Evolutionary conservation across 2,113 vertebrate genomes (phyloP), one percentile per base, ranked within the genome.

Genomic region (Grantiella picta): DNA sequence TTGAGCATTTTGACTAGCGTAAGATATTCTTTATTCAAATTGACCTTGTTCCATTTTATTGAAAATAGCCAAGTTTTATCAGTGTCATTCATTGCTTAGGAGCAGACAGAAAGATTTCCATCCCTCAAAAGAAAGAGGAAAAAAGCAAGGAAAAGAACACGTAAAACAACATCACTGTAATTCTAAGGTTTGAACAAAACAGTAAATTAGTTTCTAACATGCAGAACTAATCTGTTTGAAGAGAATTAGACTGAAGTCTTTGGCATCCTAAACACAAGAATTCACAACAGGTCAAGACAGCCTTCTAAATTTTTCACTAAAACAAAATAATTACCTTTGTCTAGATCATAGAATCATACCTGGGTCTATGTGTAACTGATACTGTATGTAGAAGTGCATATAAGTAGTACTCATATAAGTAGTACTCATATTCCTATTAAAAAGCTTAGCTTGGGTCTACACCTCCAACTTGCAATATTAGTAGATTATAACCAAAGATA

Each of bases 41-140:
- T 80, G 54, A 90, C 82, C 57, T 94, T 86, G 38, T n/a, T 92
- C 82, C 76, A 38, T 86, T 96, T 94, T 54, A 79, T 20, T 82
- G 71, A 84, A 94, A 94, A 86, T 61, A 50, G 38, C 38, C 42
- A 69, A 44, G 24, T 65, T 94, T 91, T 81, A 65, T 73, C 80
- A 92, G 50, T 82, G 52, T 45, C 86, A 73, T 90, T 92, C 61
- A 79, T 31, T 82, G 45, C 35, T 93, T 73, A 44, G 59, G 35
- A 78, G 66, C 50, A 86, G 36, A 38, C 24, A 93, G 49, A 91
- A 77, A 69, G 2, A 12, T 54, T 84, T 69, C 15, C 15, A 70
- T 35, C 12, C 23, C 33, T 86, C 36, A 52, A 64, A 76, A 68
- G 49, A 73, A 77, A 65, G 25, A 44, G 21, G 2, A 44, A 60